Percentiles rank a stretch among this genome's conserved stretches.
phyloP scores from a whole-genome alignment of 2,888 invertebrate species.

The Nomada lathburiana region DNA sequence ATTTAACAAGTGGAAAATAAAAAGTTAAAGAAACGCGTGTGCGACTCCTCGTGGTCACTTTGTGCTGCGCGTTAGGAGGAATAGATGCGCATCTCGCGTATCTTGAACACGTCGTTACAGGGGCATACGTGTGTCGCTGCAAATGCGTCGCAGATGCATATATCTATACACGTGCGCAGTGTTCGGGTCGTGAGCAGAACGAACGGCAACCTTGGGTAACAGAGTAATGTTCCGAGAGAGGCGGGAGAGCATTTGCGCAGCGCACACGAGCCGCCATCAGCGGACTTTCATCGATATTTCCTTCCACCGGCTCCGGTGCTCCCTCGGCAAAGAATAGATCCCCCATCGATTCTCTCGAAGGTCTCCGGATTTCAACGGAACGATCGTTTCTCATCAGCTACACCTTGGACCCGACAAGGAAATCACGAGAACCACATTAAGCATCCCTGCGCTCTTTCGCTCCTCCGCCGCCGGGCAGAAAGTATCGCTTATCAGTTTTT shows the following conservation, averaged over 20 bases:
- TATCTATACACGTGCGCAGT: constrained; percentile 43
- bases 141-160: constrained; percentile 28
- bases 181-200: constrained; percentile 47
- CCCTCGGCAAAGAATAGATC: constrained; percentile 18
- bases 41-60: not conserved
- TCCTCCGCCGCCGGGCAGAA: constrained; percentile 30
- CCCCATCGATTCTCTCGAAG: constrained; percentile 16
- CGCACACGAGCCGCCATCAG: constrained; percentile 10
- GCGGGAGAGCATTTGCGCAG: constrained; percentile 67
- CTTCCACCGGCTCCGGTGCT: constrained; percentile 25
- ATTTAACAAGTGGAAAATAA: constrained; percentile 6
- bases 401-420: not conserved
- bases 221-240: constrained; percentile 70
- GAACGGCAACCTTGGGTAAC: constrained; percentile 66
- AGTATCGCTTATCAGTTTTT: constrained; percentile 51
- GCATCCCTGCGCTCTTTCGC: not conserved
- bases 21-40: constrained; percentile 25
- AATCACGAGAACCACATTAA: not conserved
- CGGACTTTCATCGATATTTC: constrained; percentile 63
- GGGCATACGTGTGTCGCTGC: not conserved
- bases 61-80: not conserved
- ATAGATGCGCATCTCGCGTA: constrained; percentile 17
- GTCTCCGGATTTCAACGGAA: not conserved
- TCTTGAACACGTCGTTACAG: not conserved
- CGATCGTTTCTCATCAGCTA: not conserved